Evolutionary conservation across 2,113 vertebrate genomes (phyloP).

Genomic region (Trochalopteron elliotii): DNA sequence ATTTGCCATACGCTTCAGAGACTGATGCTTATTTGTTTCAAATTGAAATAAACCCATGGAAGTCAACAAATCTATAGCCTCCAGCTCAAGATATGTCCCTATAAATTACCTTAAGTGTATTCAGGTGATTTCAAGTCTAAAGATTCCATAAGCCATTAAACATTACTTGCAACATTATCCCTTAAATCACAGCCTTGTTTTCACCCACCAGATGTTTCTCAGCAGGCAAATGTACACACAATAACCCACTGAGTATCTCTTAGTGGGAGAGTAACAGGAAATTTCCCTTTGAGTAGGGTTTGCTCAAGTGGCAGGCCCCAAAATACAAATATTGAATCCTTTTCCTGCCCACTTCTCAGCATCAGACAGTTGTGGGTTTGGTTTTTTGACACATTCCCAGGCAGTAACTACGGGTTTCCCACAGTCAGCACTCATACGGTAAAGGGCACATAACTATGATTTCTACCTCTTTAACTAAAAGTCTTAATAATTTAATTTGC

Average conservation of each 20-base stretch:
- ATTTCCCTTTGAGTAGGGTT: neutral
- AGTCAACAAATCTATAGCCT: neutral
- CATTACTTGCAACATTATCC: neutral
- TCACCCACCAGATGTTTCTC: slow-evolving; percentile 22
- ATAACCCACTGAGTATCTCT: neutral
- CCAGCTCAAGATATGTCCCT: neutral
- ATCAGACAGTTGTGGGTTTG: neutral
- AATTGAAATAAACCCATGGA: neutral
- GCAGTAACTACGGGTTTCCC: neutral
- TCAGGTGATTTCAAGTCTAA: neutral
- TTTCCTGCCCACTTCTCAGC: neutral
- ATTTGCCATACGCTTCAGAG: neutral
- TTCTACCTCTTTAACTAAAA: slow-evolving; percentile 6
- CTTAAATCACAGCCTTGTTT: slow-evolving; percentile 2
- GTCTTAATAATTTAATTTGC: slow-evolving; percentile 6
- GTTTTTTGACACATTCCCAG: neutral
- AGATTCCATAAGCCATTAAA: neutral
- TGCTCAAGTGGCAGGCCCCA: neutral
- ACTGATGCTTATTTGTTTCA: neutral
- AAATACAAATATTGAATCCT: neutral
- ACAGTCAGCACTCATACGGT: neutral
- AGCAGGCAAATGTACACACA: slow-evolving; percentile 14
- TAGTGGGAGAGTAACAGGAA: neutral
- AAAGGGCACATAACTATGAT: neutral
- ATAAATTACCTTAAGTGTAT: neutral